Conservation (phyloP, 2,113 vertebrate species). For the Mormoops blainvillei region DNA sequence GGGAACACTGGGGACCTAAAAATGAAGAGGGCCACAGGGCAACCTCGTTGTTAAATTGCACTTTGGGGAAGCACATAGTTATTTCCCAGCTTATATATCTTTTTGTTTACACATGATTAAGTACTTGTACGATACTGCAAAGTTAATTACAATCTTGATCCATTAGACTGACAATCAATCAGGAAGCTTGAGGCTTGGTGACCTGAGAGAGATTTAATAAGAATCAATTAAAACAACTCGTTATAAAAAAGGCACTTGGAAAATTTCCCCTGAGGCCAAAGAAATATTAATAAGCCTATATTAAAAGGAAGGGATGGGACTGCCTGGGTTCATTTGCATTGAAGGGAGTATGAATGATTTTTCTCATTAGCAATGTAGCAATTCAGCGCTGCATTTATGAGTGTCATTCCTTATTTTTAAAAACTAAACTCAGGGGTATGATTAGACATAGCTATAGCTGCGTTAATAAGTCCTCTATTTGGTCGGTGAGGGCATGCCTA, state of each 20-base stretch:
- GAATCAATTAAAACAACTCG: conserved; percentile 53
- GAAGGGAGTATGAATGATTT: background rate
- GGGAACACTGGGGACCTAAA: background rate
- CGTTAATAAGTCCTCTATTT: background rate
- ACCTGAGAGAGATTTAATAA: conserved; percentile 66
- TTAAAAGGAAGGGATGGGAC: background rate
- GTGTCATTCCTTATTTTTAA: background rate
- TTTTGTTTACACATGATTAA: conserved; percentile 1
- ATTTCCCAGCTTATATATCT: background rate
- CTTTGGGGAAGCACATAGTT: background rate
- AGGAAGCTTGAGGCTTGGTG: conserved; percentile 57
- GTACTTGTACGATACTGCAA: conserved; percentile 1
- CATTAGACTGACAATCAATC: conserved; percentile 53
- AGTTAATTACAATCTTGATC: conserved; percentile 52
- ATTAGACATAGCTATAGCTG: background rate
- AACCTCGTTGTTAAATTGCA: background rate
- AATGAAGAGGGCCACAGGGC: background rate
- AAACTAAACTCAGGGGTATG: background rate
- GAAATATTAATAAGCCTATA: background rate
- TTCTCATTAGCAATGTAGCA: background rate
- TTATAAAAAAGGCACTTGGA: conserved; percentile 11
- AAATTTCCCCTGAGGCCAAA: conserved; percentile 7
- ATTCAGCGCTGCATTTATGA: background rate
- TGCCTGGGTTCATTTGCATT: background rate
- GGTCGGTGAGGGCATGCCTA: background rate